Percentiles rank a stretch among this genome's conserved stretches.
phyloP scores from a whole-genome alignment of 2,113 vertebrate genomes.

The Casuarius casuarius region DNA sequence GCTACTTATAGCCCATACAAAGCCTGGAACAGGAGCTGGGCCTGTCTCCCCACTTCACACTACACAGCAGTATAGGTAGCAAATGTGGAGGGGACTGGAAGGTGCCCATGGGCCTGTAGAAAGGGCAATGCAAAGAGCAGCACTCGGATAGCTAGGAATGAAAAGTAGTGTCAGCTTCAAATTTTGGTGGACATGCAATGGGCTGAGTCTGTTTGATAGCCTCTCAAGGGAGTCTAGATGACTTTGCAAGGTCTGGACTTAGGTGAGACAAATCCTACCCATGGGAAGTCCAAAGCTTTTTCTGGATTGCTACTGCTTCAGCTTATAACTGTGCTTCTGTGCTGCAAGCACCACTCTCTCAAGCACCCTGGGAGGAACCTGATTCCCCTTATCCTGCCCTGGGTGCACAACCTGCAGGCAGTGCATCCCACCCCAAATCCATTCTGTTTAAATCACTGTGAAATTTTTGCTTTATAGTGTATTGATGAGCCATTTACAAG shows the following conservation, averaged over 20 bases:
- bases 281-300: background rate
- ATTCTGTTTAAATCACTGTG: background rate
- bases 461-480: background rate
- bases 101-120: background rate
- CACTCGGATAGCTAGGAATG: fast-evolving
- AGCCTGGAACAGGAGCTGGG: background rate
- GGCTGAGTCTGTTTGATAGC: background rate
- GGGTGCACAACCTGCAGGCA: background rate
- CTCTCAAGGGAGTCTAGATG: background rate
- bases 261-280: background rate
- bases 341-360: fast-evolving
- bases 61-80: background rate
- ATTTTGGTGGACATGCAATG: background rate
- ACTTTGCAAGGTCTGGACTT: background rate
- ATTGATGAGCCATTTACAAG: background rate
- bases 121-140: background rate
- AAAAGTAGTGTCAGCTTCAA: background rate
- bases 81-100: background rate
- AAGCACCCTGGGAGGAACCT: background rate
- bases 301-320: background rate
- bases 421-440: too few species aligned
- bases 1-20: background rate
- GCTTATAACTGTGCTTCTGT: background rate
- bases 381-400: fast-evolving
- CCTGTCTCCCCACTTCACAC: background rate